Evolutionary conservation across 2,113 vertebrate genomes (phyloP).

Genomic region (Reinhardtius hippoglossoides): DNA sequence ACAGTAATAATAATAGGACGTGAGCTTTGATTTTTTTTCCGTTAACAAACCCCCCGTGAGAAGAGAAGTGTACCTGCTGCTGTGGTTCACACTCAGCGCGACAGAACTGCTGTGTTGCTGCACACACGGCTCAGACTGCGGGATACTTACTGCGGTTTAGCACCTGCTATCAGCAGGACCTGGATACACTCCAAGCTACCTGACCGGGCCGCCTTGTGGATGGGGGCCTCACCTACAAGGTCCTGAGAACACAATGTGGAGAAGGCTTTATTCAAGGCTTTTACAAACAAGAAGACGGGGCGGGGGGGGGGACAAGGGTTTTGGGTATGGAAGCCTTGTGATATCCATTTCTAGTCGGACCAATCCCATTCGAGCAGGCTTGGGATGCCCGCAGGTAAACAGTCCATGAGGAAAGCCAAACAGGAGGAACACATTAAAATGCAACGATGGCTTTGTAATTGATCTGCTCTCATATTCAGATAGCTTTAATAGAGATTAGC

Average conservation of each 20-base stretch:
- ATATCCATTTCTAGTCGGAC: too few relatives aligned
- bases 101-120: constrained; percentile 11
- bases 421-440: too few relatives aligned
- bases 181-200: constrained; percentile 95
- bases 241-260: constrained; percentile 83
- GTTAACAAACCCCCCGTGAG: neutral
- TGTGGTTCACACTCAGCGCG: constrained; percentile 17
- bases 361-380: too few relatives aligned
- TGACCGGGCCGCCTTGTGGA: constrained; percentile 96
- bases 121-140: constrained; percentile 1
- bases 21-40: neutral
- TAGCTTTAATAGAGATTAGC: too few relatives aligned
- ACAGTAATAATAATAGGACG: neutral
- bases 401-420: too few relatives aligned
- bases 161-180: constrained; percentile 91
- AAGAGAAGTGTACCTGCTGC: neutral
- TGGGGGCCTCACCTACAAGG: constrained; percentile 93
- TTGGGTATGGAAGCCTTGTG: too few relatives aligned
- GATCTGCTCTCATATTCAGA: too few relatives aligned
- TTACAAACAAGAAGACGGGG: too few relatives aligned
- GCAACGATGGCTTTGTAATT: too few relatives aligned
- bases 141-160: constrained; percentile 91
- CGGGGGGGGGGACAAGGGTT: too few relatives aligned
- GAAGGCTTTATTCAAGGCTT: too few relatives aligned
- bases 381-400: too few relatives aligned